A percentile compares a stretch with the other conserved stretches of the same genome.
These are phyloP conservation scores for Phalacrocorax pelagicus DNA, from an alignment of 2,113 vertebrate genomes.

Conservation along the genomic window DNA sequence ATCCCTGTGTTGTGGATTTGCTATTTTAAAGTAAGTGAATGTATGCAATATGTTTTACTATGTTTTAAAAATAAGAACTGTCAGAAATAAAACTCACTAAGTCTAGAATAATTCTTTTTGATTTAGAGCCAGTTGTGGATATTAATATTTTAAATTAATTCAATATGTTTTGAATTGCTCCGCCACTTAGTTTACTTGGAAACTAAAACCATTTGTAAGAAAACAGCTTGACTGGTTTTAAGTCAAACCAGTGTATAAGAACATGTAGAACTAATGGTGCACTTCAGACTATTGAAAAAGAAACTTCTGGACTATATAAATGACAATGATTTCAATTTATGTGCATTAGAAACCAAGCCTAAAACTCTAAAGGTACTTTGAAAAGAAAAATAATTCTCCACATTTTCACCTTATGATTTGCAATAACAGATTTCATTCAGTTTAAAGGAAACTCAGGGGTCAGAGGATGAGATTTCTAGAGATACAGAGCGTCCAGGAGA, in stretches of 20 bases:
- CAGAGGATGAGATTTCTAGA: background rate
- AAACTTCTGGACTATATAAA: background rate
- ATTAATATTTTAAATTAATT: constrained; percentile 25
- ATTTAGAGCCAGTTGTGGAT: constrained; percentile 1
- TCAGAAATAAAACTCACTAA: constrained; percentile 18
- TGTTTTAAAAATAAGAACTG: constrained; percentile 11
- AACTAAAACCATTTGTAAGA: constrained; percentile 32
- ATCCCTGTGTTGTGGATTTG: background rate
- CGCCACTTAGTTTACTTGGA: constrained; percentile 19
- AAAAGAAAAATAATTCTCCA: background rate
- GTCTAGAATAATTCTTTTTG: background rate
- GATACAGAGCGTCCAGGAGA: background rate
- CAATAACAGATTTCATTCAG: background rate
- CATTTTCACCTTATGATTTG: background rate
- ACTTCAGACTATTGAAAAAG: background rate
- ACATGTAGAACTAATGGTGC: background rate
- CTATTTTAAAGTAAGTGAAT: background rate
- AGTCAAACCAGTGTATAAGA: background rate
- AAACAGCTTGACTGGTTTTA: background rate
- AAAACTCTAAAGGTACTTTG: background rate
- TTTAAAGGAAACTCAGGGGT: background rate
- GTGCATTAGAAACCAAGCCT: background rate
- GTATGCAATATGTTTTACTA: background rate
- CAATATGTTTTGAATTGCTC: constrained; percentile 16
- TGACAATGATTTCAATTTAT: background rate